Conservation (phyloP, 2,797 vertebrate genomes). For the Macrochelys suwanniensis region DNA sequence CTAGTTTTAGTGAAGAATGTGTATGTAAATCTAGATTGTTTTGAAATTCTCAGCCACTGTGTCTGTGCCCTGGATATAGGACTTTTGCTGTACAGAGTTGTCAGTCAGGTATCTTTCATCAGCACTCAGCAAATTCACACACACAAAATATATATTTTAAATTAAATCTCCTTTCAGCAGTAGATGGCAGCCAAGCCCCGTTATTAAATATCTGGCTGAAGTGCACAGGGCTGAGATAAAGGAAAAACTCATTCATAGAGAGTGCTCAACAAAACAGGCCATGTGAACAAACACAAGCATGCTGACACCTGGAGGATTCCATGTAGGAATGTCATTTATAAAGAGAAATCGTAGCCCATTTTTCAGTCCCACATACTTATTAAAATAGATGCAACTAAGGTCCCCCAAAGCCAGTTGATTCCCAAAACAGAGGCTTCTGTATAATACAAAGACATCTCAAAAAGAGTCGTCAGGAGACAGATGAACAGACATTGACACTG, state of each 20-base stretch:
- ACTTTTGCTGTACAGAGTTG: background rate
- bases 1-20: background rate
- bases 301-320: constrained; percentile 66
- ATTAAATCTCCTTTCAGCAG: constrained; percentile 12
- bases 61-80: background rate
- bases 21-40: background rate
- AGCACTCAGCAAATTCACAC: too few relatives aligned
- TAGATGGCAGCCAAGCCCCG: constrained; percentile 73
- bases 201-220: background rate
- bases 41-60: background rate
- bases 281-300: background rate
- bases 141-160: background rate
- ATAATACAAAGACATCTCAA: background rate
- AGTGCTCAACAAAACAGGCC: background rate
- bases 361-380: background rate
- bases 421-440: background rate
- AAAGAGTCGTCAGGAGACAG: background rate
- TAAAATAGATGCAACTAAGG: background rate
- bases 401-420: background rate
- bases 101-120: background rate
- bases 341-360: background rate
- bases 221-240: background rate
- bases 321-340: background rate
- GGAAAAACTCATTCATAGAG: background rate
- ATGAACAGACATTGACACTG: background rate